Percentiles rank a stretch among this genome's conserved stretches.
These are phyloP conservation scores for Stichodactyla mertensii DNA, from an alignment of 64 coral and sea anemone species.

Conservation along the genomic window DNA sequence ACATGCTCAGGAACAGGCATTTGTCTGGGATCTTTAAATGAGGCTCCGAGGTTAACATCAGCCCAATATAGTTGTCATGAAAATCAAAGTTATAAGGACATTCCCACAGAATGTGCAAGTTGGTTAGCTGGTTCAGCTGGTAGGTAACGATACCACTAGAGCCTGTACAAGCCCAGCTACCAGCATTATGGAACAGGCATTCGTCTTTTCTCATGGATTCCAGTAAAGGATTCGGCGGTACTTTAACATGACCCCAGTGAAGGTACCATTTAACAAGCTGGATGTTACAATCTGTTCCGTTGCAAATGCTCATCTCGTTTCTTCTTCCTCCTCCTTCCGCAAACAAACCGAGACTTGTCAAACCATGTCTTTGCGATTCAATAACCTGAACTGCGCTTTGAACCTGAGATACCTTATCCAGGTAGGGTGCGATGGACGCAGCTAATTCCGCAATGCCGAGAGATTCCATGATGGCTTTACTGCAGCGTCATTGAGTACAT, in stretches of 20 bases:
- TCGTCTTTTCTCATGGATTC: conserved; percentile 7
- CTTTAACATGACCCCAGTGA: not conserved
- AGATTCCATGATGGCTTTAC: too few relatives aligned
- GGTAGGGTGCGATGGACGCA: not conserved
- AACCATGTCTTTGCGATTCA: not conserved
- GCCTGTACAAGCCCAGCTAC: conserved; percentile 22
- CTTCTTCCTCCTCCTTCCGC: conserved; percentile 26
- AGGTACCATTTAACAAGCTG: conserved; percentile 19
- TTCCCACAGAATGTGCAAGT: conserved; percentile 36
- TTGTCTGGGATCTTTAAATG: not conserved
- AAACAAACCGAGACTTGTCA: not conserved
- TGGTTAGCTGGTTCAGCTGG: too few relatives aligned
- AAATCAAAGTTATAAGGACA: conserved; percentile 26
- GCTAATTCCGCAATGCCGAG: too few relatives aligned
- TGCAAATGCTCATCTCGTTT: conserved; percentile 21
- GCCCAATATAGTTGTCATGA: conserved; percentile 32
- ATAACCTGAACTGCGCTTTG: not conserved
- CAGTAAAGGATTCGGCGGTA: not conserved
- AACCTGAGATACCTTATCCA: not conserved
- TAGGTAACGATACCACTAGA: conserved; percentile 37
- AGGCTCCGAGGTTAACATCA: conserved; percentile 3
- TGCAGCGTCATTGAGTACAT: too few relatives aligned
- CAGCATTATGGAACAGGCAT: conserved; percentile 31
- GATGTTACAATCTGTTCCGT: conserved; percentile 9
- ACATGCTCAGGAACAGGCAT: not conserved